These are phyloP conservation scores for Stenodera caucasica DNA, from an alignment of 2,888 invertebrate species.

Conservation along the genomic window DNA sequence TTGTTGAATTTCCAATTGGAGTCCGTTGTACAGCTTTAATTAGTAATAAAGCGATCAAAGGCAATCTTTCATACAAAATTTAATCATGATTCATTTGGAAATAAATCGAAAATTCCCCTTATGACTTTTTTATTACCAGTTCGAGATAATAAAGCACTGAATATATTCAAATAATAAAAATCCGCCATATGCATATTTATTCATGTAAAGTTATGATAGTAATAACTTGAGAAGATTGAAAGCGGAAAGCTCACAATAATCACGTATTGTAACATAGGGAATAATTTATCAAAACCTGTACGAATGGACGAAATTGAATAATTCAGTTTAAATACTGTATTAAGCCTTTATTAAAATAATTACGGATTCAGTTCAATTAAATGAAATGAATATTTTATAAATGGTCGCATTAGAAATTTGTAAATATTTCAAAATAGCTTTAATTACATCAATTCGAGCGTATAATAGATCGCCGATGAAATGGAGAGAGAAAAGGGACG, in stretches of 20 bases:
- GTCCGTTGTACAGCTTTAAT: too few species aligned
- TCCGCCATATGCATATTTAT: not conserved
- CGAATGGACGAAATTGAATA: not conserved
- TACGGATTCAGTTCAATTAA: not conserved
- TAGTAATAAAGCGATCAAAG: not conserved
- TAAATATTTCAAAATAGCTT: too few species aligned
- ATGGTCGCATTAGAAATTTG: too few species aligned
- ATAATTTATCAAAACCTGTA: not conserved
- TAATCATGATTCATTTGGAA: not conserved
- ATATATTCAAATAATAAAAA: not conserved
- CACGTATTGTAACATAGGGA: not conserved
- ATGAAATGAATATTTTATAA: too few species aligned
- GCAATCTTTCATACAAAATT: not conserved
- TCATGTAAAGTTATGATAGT: not conserved
- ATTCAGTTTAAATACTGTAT: not conserved
- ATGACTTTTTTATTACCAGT: not conserved
- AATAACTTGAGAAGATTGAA: constrained; percentile 2
- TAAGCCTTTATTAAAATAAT: not conserved
- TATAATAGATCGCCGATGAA: constrained; percentile 30
- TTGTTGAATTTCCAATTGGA: too few species aligned
- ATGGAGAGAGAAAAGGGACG: constrained; percentile 40
- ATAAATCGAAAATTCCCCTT: not conserved
- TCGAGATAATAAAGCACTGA: not conserved
- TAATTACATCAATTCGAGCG: constrained; percentile 27
- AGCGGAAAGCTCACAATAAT: not conserved